Evolutionary conservation across 2,888 invertebrate species (phyloP), one percentile per base, ranked within the genome.

Genomic region (Erannis defoliaria): DNA sequence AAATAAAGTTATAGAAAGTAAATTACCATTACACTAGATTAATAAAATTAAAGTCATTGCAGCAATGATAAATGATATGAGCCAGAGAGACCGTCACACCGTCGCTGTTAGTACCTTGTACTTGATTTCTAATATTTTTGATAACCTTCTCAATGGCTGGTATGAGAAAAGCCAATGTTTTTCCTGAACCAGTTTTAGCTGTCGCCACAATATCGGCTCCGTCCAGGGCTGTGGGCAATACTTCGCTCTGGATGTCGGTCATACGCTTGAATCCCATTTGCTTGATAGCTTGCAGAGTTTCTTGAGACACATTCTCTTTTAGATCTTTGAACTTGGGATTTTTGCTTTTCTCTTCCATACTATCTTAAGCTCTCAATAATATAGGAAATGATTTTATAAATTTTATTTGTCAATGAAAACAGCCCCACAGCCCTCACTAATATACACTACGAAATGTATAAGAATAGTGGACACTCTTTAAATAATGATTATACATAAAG

Each of bases 151-250:
- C 99, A n/a, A 99, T 93, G 9, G 96, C 96, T 5, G 99, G 99
- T 66, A 99, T 95, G 0, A 99, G 94, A 84, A 99, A 99, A 0
- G 99, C 98, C 57, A 99, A 88, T 0, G 99, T 99, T 93, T 99
- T 99, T 50, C 99, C 99, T 58, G 98, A 98, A 0, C 99, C 99
- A 12, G 99, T 99, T 89, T 97, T 97, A 0, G 99, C 99, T 56
- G 98, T 96, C 23, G 98, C 99, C 21, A 99, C 97, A 60, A 99
- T 91, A 94, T 99, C 99, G 66, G 96, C 93, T 2, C 98, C 99
- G 83, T 98, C 96, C 54, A 99, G 86, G 21, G 99, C 93, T 42
- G 96, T 95, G 0, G 98, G 98, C 78, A 99, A 95, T 3, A 97
- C 94, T 81, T 96, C 96, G 0, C 97, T 95, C 88, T 97, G 99